A percentile compares a stretch with the other conserved stretches of the same genome.
phyloP scores from a whole-genome alignment of 2,113 vertebrate species.

The Carlito syrichta region DNA sequence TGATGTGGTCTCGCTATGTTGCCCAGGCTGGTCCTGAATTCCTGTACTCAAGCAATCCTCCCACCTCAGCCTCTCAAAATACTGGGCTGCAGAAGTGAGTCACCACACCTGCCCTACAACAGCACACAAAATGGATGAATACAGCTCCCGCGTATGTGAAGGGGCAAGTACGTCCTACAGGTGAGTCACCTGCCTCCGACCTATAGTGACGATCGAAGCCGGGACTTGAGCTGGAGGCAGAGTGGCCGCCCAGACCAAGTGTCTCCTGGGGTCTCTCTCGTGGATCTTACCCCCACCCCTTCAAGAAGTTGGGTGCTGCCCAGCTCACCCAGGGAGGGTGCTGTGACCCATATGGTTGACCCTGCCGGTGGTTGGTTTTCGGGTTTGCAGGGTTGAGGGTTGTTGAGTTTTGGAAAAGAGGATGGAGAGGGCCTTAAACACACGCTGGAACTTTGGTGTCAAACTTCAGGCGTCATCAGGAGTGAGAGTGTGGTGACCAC shows the following conservation, averaged over 20 bases:
- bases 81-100: too few species aligned
- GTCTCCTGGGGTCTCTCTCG: too few species aligned
- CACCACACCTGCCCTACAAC: too few species aligned
- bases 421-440: background rate
- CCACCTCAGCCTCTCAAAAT: too few species aligned
- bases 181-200: background rate
- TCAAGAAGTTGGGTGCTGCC: background rate
- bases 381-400: background rate
- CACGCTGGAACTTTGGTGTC: background rate
- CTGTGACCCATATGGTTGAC: background rate
- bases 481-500: background rate
- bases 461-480: background rate
- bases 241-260: background rate
- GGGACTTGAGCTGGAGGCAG: background rate
- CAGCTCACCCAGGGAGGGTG: fast-evolving
- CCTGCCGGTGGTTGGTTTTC: background rate
- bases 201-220: background rate
- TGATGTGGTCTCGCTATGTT: too few species aligned
- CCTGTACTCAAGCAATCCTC: too few species aligned
- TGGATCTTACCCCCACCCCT: background rate
- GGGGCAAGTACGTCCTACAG: background rate
- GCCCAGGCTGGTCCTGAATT: too few species aligned
- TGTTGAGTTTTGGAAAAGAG: background rate
- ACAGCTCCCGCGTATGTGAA: background rate
- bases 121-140: too few species aligned